Conservation (phyloP, 2,888 invertebrate genomes). For the Melanargia galathea region DNA sequence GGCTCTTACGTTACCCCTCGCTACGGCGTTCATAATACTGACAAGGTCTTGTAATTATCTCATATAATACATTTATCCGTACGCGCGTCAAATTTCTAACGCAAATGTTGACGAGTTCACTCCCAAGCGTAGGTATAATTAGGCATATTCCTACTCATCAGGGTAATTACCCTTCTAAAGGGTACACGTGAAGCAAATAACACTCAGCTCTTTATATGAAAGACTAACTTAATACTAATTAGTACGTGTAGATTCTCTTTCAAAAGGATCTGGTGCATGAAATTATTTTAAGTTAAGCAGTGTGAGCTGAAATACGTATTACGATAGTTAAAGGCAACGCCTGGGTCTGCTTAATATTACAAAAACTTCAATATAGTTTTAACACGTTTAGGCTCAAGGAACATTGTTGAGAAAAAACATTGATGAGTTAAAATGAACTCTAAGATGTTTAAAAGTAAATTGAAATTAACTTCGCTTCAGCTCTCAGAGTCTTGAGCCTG, state of each 20-base stretch:
- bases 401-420: background rate
- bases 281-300: constrained; percentile 18
- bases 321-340: background rate
- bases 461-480: no score
- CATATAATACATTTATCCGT: constrained; percentile 31
- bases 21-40: constrained; percentile 27
- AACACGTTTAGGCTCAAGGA: background rate
- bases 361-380: background rate
- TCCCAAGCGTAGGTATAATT: constrained; percentile 32
- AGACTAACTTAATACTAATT: constrained; percentile 34
- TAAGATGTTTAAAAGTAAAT: no score
- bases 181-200: constrained; percentile 34
- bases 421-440: no score
- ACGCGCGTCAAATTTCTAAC: constrained; percentile 33
- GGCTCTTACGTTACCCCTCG: constrained; percentile 23
- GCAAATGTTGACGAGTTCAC: constrained; percentile 35
- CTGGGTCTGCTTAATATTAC: background rate
- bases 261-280: constrained; percentile 17
- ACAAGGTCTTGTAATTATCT: constrained; percentile 33
- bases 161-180: constrained; percentile 34
- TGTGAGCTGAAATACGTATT: constrained; percentile 3
- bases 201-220: constrained; percentile 33
- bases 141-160: constrained; percentile 35
- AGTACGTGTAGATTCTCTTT: constrained; percentile 27
- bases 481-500: no score